Base-by-base conservation (phyloP, 1,140 invertebrate species). In the Phocides pigmalion region DNA sequence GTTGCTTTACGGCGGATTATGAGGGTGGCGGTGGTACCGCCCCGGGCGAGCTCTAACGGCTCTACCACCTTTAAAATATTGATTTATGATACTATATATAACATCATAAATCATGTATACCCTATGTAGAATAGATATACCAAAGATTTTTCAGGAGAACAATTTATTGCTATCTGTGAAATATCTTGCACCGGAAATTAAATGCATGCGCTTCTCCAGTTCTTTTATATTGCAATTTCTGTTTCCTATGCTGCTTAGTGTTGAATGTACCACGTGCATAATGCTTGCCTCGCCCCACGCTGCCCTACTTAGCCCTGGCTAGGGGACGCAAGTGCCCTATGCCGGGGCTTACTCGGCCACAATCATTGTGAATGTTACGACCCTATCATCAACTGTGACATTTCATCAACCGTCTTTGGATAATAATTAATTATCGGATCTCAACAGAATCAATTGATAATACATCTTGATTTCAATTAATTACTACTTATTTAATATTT, bases 181-280 rank as follows among this genome's bases (percentile, higher is more conserved):
- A 6, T 6, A 35, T 35, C 32, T 35, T n/a, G 1, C 32, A 35
- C 8, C n/a, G n/a, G n/a, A 16, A 42, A 42, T 42, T 44, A 44
- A 44, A 44, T 20, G 42, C 42, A 9, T 44, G 0, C 16, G 20
- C 20, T 44, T 19, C 42, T 44, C 17, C 16, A 16, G 42, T 9
- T 19, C 42, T 44, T 44, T 44, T n/a, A 44, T 44, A 56, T 56
- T 56, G 39, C 19, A 41, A 20, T 37, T 39, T 56, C 37, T 42
- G 53, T 22, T 56, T 37, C 39, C 37, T 19, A 22, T 56, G 53
- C 8, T 42, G 35, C 37, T 44, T 44, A 44, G 42, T 51, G 49
- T 51, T 51, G 35, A 51, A 51, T 51, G 49, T 37, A 51, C 37
- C 49, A 51, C 25, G 49, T 35, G 49, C 28, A 51, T 35, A 37